phyloP scores from a whole-genome alignment of 2,797 vertebrate genomes.

The Clarias laeviceps region DNA sequence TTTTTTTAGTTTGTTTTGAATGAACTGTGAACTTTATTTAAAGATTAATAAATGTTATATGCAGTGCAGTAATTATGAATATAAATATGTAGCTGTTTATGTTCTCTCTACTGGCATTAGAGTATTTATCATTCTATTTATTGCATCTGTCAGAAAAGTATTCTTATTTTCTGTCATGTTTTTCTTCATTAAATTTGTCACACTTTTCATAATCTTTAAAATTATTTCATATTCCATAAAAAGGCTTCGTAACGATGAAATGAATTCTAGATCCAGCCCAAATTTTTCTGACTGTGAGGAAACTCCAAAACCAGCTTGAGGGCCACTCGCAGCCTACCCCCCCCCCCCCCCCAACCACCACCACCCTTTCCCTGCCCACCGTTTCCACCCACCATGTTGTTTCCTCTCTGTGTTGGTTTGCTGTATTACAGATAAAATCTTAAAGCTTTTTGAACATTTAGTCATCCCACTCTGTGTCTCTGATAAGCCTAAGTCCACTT shows the following conservation, averaged over 20 bases:
- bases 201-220: not conserved
- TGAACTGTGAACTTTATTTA: not conserved
- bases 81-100: not conserved
- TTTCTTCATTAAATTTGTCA: not conserved
- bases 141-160: not conserved
- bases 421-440: not conserved
- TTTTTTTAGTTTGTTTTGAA: not conserved
- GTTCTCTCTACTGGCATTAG: not conserved
- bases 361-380: not conserved
- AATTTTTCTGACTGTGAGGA: not conserved
- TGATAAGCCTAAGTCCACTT: conserved; percentile 63
- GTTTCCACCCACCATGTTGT: not conserved
- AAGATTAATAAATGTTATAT: not conserved
- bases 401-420: not conserved
- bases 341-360: too few relatives aligned
- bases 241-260: not conserved
- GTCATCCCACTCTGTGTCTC: conserved; percentile 57
- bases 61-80: not conserved
- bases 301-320: not conserved
- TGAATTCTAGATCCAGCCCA: not conserved
- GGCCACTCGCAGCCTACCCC: not conserved
- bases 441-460: conserved; percentile 4
- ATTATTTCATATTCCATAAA: not conserved
- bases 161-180: not conserved
- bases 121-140: not conserved